Percentiles rank a stretch among this genome's conserved stretches.
These are phyloP conservation scores for Xenopus laevis DNA, from an alignment of 2,113 vertebrate species.

Conservation along the genomic window DNA sequence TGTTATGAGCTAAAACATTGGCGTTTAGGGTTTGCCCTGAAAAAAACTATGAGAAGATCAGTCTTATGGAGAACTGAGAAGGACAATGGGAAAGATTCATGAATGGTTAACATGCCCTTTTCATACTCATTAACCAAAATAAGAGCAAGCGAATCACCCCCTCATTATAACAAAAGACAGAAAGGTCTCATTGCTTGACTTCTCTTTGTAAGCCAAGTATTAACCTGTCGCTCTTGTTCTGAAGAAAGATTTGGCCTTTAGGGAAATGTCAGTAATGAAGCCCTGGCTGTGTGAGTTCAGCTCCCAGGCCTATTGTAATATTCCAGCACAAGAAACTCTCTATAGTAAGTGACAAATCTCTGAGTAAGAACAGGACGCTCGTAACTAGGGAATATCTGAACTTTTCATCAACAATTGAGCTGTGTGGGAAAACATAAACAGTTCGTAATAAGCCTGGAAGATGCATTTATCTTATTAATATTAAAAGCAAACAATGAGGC, in stretches of 20 bases:
- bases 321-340: constrained; percentile 2
- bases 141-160: not conserved
- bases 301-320: not conserved
- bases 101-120: too few species aligned
- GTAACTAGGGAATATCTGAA: constrained; percentile 13
- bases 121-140: not conserved
- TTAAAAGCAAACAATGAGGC: too few species aligned
- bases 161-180: too few species aligned
- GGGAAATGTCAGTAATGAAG: constrained; percentile 24
- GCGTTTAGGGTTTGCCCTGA: too few species aligned
- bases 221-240: not conserved
- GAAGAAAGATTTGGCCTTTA: constrained; percentile 16
- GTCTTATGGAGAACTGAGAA: too few species aligned
- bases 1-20: too few species aligned
- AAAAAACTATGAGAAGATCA: too few species aligned
- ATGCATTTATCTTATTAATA: too few species aligned
- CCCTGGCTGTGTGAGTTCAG: constrained; percentile 22
- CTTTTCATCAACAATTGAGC: constrained; percentile 13
- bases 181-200: not conserved
- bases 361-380: not conserved
- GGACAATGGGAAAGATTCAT: too few species aligned
- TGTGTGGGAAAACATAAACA: constrained; percentile 8
- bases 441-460: not conserved
- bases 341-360: not conserved
- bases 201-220: not conserved